Evolutionary conservation across 2,888 invertebrate species (phyloP).

Genomic region (Lamellibrachia satsuma): DNA sequence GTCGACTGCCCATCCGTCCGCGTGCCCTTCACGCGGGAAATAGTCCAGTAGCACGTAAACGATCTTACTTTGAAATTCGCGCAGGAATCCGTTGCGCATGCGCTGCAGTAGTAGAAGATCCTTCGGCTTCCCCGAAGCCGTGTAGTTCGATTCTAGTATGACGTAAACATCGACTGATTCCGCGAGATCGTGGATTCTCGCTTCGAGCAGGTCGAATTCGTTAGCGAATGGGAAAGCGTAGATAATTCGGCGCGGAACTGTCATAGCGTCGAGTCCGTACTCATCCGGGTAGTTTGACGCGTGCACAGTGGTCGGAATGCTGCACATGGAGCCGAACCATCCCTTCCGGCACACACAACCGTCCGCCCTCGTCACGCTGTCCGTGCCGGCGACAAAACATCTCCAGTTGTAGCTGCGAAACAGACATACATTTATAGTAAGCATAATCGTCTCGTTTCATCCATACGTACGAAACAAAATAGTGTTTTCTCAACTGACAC

Average conservation of each 20-base stretch:
- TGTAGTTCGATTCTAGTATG: slow-evolving; percentile 65
- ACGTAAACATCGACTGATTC: slow-evolving; percentile 75
- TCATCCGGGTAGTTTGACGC: slow-evolving; percentile 35
- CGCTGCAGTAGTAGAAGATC: slow-evolving; percentile 66
- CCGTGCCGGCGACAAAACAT: neutral
- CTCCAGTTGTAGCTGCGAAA: neutral
- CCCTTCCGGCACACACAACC: slow-evolving; percentile 34
- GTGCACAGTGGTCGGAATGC: slow-evolving; percentile 36
- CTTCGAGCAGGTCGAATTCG: slow-evolving; percentile 48
- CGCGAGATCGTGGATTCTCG: slow-evolving; percentile 72
- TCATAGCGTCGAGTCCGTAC: slow-evolving; percentile 22
- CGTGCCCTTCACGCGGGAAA: slow-evolving; percentile 47
- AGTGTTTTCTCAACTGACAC: no score
- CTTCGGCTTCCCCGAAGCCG: slow-evolving; percentile 56
- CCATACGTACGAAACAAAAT: no score
- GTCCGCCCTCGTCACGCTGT: neutral
- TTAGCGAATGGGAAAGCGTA: slow-evolving; percentile 39
- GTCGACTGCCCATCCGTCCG: slow-evolving; percentile 54
- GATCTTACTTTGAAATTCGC: slow-evolving; percentile 69
- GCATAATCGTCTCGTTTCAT: neutral
- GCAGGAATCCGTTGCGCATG: slow-evolving; percentile 66
- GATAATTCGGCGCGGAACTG: slow-evolving; percentile 37
- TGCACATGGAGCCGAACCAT: slow-evolving; percentile 38
- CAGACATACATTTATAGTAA: neutral
- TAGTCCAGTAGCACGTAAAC: slow-evolving; percentile 65